Evolutionary conservation across 2,888 invertebrate species (phyloP), one percentile per base, ranked within the genome.

Genomic region (Lottia scabra): DNA sequence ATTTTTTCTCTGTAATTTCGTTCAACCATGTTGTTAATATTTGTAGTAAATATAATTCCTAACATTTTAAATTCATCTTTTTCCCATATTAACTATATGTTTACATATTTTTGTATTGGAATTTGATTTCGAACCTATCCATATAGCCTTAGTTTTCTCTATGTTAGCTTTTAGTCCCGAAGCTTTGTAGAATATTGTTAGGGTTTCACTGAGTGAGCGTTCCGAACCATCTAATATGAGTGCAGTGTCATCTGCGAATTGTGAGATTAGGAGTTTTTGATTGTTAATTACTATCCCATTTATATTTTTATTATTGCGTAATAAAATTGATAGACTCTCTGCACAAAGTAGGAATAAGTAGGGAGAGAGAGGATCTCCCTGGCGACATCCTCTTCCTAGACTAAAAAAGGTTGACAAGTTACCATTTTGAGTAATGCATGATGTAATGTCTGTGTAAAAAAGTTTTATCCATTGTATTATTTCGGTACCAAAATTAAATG

Each of bases 391-490:
- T 45, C 67, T 48, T 43, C 26, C 15, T 13, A 67, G 16, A 6
- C 62, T 63, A 62, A 72, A 68, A 26, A 72, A 67, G n/a, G 19
- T 19, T 1, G 45, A 46, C 45, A 27, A 16, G 19, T 44, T 16
- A 26, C 67, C 71, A 27, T 65, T 65, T 46, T 48, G 48, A n/a
- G 56, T 56, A 15, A 71, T 27, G 38, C 48, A 38, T 56, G 67
- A 66, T 23, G n/a, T 23, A 19, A 38, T 38, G 16, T 62, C 46
- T 45, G 15, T 67, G 30, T 67, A 62, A 12, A 67, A 67, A 1
- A 45, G 38, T 46, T 65, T 65, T 26, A 72, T 65, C 68, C 72
- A 72, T 30, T 64, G 65, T 26, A n/a, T 64, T 16, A 68, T 65
- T 46, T 23, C 23, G 15, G 44, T 23, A 0, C 68, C 65, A n/a